Percentiles rank a stretch among this genome's conserved stretches.
Conservation (phyloP, 2,888 invertebrate species). For the Esperia sulphurella region DNA sequence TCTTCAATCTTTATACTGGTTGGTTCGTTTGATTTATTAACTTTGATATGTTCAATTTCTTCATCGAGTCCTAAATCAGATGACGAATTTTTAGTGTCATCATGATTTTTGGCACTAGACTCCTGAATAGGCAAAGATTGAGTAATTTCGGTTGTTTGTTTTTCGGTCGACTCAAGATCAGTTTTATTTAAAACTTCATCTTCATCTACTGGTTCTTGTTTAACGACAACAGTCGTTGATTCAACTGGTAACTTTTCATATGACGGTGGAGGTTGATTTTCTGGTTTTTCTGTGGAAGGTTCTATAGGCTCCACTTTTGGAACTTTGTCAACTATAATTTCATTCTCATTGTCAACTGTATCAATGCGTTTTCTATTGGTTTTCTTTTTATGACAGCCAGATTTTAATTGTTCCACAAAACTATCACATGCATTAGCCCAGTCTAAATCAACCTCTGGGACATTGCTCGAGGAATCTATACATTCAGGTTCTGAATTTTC, state of each 20-base stretch:
- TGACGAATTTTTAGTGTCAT: background rate
- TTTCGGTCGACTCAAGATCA: conserved; percentile 10
- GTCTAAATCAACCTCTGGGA: conserved; percentile 55
- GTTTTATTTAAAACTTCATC: conserved; percentile 36
- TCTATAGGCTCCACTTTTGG: conserved; percentile 16
- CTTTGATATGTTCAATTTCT: background rate
- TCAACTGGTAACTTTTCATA: conserved; percentile 16
- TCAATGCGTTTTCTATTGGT: conserved; percentile 71
- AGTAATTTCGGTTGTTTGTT: conserved; percentile 4
- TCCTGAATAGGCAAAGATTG: background rate
- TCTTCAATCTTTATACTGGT: background rate
- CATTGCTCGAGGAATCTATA: conserved; percentile 17
- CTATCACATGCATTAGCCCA: conserved; percentile 88
- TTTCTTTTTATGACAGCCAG: conserved; percentile 79
- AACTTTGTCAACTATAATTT: conserved; percentile 27
- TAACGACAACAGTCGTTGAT: conserved; percentile 28
- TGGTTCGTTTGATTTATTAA: background rate
- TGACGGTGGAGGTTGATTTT: background rate
- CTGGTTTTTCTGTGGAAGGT: background rate
- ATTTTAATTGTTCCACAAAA: conserved; percentile 87
- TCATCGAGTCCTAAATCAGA: background rate
- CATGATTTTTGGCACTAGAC: background rate
- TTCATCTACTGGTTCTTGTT: conserved; percentile 62
- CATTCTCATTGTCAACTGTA: conserved; percentile 37
- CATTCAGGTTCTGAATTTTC: conserved; percentile 34